phyloP scores from a whole-genome alignment of 2,113 vertebrate species.

The Hemiprocne comata region DNA sequence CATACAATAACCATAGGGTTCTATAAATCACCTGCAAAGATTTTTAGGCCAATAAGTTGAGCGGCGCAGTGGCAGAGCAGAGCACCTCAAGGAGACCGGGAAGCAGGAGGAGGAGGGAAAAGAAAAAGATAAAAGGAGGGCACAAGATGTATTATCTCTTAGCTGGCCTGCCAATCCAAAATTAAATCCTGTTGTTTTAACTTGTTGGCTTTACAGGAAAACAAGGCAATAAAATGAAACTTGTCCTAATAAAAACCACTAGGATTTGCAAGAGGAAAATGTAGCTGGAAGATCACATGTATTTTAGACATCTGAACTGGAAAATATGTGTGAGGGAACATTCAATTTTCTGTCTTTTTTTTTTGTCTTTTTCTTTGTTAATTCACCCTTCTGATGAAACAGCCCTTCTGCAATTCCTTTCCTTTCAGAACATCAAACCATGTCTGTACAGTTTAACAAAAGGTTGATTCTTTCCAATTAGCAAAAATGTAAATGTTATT shows the following conservation, averaged over 20 bases:
- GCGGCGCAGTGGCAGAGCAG: background rate
- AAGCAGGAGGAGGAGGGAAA: background rate
- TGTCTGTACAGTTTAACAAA: background rate
- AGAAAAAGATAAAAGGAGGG: background rate
- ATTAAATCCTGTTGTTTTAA: constrained; percentile 67
- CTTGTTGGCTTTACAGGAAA: constrained; percentile 60
- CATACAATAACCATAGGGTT: constrained; percentile 48
- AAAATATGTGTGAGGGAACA: background rate
- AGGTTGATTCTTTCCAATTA: background rate
- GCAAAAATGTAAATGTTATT: constrained; percentile 8
- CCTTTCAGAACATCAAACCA: constrained; percentile 7
- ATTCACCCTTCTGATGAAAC: constrained; percentile 20
- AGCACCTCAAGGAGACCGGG: constrained; percentile 2
- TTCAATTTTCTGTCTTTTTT: background rate
- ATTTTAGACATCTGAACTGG: background rate
- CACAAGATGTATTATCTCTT: background rate
- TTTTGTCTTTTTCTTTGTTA: background rate
- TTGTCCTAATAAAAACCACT: constrained; percentile 37
- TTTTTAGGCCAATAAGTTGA: constrained; percentile 12
- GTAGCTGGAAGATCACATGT: background rate
- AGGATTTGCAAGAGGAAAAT: background rate
- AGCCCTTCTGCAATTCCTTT: background rate
- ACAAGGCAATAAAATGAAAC: constrained; percentile 56
- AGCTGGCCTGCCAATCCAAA: constrained; percentile 39
- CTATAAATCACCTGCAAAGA: constrained; percentile 60